phyloP scores from a whole-genome alignment of 2,113 vertebrate genomes.

The Balaeniceps rex region DNA sequence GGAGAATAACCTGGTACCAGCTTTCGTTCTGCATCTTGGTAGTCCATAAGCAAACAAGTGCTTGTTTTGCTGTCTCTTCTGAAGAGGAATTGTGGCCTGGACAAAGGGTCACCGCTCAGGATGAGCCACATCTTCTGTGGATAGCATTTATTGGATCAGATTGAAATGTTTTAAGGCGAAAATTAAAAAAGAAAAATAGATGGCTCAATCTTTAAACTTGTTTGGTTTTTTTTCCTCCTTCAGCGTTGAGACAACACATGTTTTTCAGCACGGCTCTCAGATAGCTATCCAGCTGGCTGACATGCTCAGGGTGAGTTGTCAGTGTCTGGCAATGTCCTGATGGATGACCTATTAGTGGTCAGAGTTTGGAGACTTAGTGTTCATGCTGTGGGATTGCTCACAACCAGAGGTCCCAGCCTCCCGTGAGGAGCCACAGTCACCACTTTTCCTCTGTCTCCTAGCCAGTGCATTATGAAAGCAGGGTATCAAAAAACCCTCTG shows the following conservation, averaged over 20 bases:
- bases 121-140: neutral
- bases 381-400: neutral
- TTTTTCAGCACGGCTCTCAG: neutral
- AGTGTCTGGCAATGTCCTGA: neutral
- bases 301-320: neutral
- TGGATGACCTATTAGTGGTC: neutral
- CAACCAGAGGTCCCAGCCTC: neutral
- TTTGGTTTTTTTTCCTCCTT: neutral
- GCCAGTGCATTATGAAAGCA: neutral
- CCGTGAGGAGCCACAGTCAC: neutral
- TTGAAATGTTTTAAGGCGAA: neutral
- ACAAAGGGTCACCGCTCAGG: neutral
- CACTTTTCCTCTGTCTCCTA: neutral
- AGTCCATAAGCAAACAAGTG: neutral
- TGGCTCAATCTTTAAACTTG: neutral
- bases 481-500: neutral
- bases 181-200: neutral
- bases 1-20: neutral
- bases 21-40: neutral
- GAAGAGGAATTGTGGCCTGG: neutral
- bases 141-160: neutral
- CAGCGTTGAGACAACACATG: neutral
- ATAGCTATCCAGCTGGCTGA: neutral
- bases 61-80: neutral
- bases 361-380: neutral